A percentile compares a stretch with the other conserved stretches of the same genome.
phyloP scores from a whole-genome alignment of 2,888 invertebrate genomes.

The Diploptera punctata region DNA sequence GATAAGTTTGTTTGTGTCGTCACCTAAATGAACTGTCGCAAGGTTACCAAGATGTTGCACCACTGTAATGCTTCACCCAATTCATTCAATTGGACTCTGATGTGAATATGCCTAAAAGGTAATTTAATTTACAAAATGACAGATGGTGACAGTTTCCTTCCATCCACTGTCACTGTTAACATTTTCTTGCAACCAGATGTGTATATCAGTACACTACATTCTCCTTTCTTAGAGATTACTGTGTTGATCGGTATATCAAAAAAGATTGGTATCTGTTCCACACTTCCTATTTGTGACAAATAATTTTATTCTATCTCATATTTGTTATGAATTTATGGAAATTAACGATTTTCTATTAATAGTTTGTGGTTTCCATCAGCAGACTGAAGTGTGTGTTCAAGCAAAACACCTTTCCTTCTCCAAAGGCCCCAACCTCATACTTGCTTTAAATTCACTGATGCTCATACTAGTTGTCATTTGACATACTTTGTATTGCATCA shows the following conservation, averaged over 20 bases:
- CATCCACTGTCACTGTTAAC: neutral
- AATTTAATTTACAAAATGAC: too few relatives aligned
- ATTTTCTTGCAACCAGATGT: neutral
- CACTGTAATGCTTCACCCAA: neutral
- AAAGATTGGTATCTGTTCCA: neutral
- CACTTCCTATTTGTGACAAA: neutral
- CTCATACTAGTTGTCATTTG: neutral
- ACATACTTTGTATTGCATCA: neutral
- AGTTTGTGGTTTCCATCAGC: neutral
- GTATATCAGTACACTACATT: neutral
- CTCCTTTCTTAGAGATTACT: neutral
- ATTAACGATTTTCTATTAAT: neutral
- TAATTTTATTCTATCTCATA: too few relatives aligned
- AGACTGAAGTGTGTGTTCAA: too few relatives aligned
- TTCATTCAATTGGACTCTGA: neutral
- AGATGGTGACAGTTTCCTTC: neutral
- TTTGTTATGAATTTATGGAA: too few relatives aligned
- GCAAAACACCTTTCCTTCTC: neutral
- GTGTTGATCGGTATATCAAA: slow-evolving; percentile 15
- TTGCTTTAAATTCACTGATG: slow-evolving; percentile 1
- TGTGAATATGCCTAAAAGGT: neutral
- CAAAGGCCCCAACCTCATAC: neutral
- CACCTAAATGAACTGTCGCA: neutral
- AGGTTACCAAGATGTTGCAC: neutral
- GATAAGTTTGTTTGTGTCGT: neutral